These are phyloP conservation scores for Melanogrammus aeglefinus DNA, from an alignment of 2,797 vertebrate species.

Conservation along the genomic window DNA sequence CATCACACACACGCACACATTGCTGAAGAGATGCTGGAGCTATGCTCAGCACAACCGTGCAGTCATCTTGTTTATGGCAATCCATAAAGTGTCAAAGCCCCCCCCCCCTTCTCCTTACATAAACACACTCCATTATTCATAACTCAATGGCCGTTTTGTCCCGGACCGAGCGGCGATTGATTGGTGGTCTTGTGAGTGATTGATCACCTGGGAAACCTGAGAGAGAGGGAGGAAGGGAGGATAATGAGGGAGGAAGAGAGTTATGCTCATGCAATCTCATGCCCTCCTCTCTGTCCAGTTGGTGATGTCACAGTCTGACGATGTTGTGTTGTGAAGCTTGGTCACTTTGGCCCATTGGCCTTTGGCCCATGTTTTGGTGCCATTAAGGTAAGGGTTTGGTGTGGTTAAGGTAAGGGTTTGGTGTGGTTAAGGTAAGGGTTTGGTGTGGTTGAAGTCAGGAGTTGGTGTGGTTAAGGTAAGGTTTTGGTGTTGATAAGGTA, in stretches of 20 bases:
- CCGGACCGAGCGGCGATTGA: constrained; percentile 51
- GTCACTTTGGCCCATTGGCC: neutral
- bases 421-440: too few relatives aligned
- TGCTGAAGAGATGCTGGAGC: constrained; percentile 15
- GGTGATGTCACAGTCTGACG: neutral
- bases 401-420: too few relatives aligned
- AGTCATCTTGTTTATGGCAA: constrained; percentile 40
- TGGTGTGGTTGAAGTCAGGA: too few relatives aligned
- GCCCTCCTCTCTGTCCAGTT: neutral
- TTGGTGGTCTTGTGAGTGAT: constrained; percentile 51
- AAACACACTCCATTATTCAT: constrained; percentile 52
- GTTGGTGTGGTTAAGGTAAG: too few relatives aligned
- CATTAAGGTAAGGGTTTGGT: too few relatives aligned
- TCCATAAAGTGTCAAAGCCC: constrained; percentile 46
- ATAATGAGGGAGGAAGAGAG: neutral
- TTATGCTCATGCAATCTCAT: neutral
- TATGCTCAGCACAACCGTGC: constrained; percentile 13
- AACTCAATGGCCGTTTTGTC: constrained; percentile 53
- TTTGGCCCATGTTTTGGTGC: neutral
- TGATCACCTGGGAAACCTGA: constrained; percentile 52
- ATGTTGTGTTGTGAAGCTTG: neutral
- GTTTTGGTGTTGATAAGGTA: too few relatives aligned
- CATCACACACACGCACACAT: constrained; percentile 28
- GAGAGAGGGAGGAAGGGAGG: neutral
- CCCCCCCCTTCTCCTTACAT: constrained; percentile 20